A percentile compares a stretch with the other conserved stretches of the same genome.
Conservation (phyloP, 2,113 vertebrate genomes). For the Corvus cornix region DNA sequence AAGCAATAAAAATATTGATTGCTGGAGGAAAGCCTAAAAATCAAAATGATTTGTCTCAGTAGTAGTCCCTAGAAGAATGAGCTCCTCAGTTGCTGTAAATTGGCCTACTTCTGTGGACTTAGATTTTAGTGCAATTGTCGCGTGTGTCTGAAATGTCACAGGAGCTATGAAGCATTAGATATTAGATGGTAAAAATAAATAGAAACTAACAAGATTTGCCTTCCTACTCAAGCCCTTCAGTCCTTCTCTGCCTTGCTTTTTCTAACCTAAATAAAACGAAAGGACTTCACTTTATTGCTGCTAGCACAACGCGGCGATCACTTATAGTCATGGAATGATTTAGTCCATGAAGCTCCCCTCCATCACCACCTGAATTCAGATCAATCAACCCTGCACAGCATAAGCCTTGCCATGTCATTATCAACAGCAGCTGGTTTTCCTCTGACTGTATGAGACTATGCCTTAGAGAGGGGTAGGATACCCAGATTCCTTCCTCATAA, state of each 20-base stretch:
- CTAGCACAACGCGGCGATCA: background rate
- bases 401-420: background rate
- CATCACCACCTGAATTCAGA: background rate
- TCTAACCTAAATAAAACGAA: conserved; percentile 6
- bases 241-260: conserved; percentile 6
- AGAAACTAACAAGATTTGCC: conserved; percentile 30
- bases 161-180: conserved; percentile 32
- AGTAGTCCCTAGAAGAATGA: conserved; percentile 38
- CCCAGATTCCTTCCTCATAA: background rate
- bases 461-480: background rate
- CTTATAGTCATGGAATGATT: background rate
- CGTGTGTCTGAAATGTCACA: conserved; percentile 16
- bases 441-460: background rate
- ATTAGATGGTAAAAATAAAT: conserved; percentile 44
- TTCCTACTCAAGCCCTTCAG: conserved; percentile 1
- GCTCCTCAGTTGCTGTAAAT: conserved; percentile 28
- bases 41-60: conserved; percentile 55
- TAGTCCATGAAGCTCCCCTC: background rate
- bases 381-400: background rate
- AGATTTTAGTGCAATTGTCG: background rate
- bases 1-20: conserved; percentile 58
- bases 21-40: conserved; percentile 40
- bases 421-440: background rate
- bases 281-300: background rate
- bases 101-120: background rate